Evolutionary conservation across 2,888 invertebrate genomes (phyloP).

Genomic region (Drosophila lacicola): DNA sequence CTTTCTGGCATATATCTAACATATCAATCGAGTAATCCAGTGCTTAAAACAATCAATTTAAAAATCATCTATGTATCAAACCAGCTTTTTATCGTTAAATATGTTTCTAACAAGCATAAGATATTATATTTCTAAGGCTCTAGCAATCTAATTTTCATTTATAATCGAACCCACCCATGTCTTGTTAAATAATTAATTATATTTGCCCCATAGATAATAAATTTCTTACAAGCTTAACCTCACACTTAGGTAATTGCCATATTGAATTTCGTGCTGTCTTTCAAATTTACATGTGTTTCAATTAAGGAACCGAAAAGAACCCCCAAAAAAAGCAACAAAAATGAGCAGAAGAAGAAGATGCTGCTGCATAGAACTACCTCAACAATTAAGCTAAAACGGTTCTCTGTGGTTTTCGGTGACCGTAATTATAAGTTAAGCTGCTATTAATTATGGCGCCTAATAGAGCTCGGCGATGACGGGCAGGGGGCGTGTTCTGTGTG

Average conservation of each 20-base stretch:
- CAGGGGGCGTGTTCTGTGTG: not conserved
- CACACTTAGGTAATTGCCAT: slow-evolving; percentile 5
- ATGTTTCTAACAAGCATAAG: no score
- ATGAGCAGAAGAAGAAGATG: not conserved
- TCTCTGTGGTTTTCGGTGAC: slow-evolving; percentile 76
- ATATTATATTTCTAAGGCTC: no score
- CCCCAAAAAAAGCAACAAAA: slow-evolving; percentile 29
- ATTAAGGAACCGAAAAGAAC: slow-evolving; percentile 4
- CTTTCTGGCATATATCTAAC: no score
- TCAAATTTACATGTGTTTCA: slow-evolving; percentile 45
- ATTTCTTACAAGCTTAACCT: not conserved
- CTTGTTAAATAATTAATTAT: no score
- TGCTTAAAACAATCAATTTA: no score
- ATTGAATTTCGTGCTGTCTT: slow-evolving; percentile 33
- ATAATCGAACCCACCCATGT: no score
- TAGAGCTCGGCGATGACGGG: slow-evolving; percentile 31
- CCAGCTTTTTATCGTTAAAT: no score
- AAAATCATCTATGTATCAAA: no score
- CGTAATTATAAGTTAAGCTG: slow-evolving; percentile 82
- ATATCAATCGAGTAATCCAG: no score
- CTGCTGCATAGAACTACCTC: slow-evolving; percentile 56
- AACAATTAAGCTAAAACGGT: slow-evolving; percentile 79
- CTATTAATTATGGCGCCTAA: slow-evolving; percentile 80
- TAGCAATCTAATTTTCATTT: no score
- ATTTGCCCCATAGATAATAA: not conserved